Percentiles rank a stretch among this genome's conserved stretches.
Conservation (phyloP, 2,113 vertebrate species). For the Excalfactoria chinensis region DNA sequence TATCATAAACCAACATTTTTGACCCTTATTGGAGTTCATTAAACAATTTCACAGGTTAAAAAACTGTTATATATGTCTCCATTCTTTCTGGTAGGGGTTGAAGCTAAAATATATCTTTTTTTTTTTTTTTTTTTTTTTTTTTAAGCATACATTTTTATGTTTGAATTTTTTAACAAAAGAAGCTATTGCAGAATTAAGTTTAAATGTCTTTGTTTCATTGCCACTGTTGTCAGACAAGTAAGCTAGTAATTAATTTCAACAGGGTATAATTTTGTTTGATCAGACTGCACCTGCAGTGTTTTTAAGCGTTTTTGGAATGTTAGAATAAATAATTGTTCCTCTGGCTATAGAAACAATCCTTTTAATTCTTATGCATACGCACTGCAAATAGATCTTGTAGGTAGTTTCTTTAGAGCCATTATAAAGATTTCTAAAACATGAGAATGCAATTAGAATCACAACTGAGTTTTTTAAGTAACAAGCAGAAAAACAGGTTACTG, state of each 20-base stretch:
- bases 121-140: background rate
- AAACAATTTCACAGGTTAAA: background rate
- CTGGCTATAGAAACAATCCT: background rate
- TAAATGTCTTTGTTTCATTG: background rate
- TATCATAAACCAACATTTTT: background rate
- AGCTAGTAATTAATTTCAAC: background rate
- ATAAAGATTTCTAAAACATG: background rate
- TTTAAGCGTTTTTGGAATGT: background rate
- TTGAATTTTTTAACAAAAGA: background rate
- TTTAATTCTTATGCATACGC: background rate
- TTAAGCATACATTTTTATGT: background rate
- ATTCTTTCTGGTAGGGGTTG: background rate
- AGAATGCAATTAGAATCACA: background rate
- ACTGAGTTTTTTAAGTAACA: background rate
- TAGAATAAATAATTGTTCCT: background rate
- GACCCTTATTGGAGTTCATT: background rate
- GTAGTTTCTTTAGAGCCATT: background rate
- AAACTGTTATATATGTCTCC: background rate
- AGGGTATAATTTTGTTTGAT: background rate
- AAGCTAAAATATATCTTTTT: background rate
- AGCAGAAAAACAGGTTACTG: background rate
- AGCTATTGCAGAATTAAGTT: background rate
- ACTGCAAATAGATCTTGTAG: background rate
- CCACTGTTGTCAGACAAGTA: background rate
- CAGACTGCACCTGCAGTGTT: background rate